phyloP scores from a whole-genome alignment of 2,113 vertebrate genomes.

The Bombycilla garrulus region DNA sequence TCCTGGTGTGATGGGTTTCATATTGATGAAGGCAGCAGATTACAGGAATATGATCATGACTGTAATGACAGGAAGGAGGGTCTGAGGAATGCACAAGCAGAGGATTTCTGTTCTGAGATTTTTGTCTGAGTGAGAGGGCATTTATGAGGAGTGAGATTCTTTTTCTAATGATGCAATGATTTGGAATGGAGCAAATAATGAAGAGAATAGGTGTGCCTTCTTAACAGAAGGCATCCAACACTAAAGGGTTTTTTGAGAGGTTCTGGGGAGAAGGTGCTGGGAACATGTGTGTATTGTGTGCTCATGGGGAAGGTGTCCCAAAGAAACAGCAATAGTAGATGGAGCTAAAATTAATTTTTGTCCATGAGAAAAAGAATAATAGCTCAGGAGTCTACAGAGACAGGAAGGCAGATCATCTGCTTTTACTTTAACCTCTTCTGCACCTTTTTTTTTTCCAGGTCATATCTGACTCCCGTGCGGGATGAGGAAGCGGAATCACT shows the following conservation, averaged over 20 bases:
- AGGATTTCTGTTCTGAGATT: neutral
- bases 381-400: neutral
- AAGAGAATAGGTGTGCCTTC: neutral
- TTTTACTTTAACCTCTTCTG: neutral
- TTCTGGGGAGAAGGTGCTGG: neutral
- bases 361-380: neutral
- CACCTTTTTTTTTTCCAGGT: conserved; percentile 43
- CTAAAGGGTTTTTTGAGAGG: neutral
- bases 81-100: neutral
- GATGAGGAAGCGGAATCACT: conserved; percentile 94
- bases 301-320: neutral
- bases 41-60: neutral
- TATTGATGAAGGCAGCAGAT: conserved; percentile 27
- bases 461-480: conserved; percentile 83
- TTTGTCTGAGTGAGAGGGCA: neutral
- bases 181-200: neutral
- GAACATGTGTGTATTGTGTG: neutral
- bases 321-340: neutral
- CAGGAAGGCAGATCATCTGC: neutral
- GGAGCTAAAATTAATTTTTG: neutral
- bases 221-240: neutral
- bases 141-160: neutral
- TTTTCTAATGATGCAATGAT: neutral
- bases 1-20: neutral
- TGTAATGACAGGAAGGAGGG: neutral